phyloP scores from a whole-genome alignment of 2,797 vertebrate species.

The Staurois parvus region DNA sequence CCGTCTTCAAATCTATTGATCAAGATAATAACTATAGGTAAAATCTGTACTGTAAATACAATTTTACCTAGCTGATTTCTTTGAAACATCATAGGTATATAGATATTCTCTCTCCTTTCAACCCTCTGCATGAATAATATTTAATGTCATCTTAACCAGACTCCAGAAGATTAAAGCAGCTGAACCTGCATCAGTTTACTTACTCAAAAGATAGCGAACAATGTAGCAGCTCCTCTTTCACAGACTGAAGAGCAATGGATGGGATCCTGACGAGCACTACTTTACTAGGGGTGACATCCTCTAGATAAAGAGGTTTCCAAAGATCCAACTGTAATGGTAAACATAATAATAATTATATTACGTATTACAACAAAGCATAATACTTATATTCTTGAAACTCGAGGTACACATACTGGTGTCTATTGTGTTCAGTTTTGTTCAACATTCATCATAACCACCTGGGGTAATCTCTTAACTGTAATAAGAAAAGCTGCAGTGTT shows the following conservation, averaged over 20 bases:
- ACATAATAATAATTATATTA: slow-evolving; percentile 12
- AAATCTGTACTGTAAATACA: not conserved
- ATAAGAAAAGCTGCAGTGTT: too few species aligned
- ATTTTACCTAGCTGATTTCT: not conserved
- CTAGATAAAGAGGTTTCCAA: slow-evolving; percentile 62
- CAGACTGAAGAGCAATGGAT: slow-evolving; percentile 57
- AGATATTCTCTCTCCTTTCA: not conserved
- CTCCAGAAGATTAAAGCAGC: slow-evolving; percentile 44
- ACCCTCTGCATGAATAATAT: slow-evolving; percentile 40
- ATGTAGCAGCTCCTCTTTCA: slow-evolving; percentile 63
- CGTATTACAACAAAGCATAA: not conserved
- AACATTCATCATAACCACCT: too few species aligned
- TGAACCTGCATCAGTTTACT: slow-evolving; percentile 28
- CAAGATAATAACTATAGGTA: too few species aligned
- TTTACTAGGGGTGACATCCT: slow-evolving; percentile 61
- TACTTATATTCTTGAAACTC: not conserved
- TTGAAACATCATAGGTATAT: slow-evolving; percentile 7
- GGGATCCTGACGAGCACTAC: slow-evolving; percentile 58
- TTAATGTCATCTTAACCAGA: slow-evolving; percentile 28
- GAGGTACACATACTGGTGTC: not conserved
- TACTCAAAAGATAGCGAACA: slow-evolving; percentile 65
- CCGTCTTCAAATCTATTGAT: too few species aligned
- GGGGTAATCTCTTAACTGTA: too few species aligned
- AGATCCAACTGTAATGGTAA: slow-evolving; percentile 60
- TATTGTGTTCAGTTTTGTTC: too few species aligned